Conservation (phyloP, 2,113 vertebrate genomes). For the Circaetus cinerascens region DNA sequence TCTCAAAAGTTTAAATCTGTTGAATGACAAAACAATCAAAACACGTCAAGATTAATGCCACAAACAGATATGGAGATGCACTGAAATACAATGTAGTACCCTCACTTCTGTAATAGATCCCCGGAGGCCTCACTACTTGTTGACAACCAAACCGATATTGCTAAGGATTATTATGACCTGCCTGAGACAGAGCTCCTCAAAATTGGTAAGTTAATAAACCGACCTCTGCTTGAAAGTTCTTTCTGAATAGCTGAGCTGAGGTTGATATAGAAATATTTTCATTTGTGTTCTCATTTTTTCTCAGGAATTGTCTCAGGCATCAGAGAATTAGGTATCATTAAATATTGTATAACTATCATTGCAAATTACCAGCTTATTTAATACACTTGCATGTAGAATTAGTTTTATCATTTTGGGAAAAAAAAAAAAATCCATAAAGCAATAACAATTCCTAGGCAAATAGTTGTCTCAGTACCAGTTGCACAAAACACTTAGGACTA, state of each 20-base stretch:
- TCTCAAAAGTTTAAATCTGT: neutral
- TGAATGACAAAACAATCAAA: neutral
- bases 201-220: neutral
- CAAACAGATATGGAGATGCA: neutral
- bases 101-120: neutral
- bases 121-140: neutral
- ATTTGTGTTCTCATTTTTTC: neutral
- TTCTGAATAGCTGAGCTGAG: neutral
- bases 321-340: neutral
- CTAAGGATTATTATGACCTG: neutral
- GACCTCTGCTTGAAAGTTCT: neutral
- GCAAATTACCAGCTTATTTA: neutral
- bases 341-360: neutral
- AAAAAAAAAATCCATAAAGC: neutral
- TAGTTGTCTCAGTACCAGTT: neutral
- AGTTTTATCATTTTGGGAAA: neutral
- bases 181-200: neutral
- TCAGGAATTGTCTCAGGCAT: neutral
- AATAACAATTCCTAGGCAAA: neutral
- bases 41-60: neutral
- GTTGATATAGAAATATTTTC: neutral
- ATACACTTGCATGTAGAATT: neutral
- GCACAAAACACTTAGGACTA: neutral
- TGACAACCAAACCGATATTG: neutral
- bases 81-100: neutral